Evolutionary conservation across 1,140 invertebrate genomes (phyloP).

Genomic region (Heterodera schachtii): DNA sequence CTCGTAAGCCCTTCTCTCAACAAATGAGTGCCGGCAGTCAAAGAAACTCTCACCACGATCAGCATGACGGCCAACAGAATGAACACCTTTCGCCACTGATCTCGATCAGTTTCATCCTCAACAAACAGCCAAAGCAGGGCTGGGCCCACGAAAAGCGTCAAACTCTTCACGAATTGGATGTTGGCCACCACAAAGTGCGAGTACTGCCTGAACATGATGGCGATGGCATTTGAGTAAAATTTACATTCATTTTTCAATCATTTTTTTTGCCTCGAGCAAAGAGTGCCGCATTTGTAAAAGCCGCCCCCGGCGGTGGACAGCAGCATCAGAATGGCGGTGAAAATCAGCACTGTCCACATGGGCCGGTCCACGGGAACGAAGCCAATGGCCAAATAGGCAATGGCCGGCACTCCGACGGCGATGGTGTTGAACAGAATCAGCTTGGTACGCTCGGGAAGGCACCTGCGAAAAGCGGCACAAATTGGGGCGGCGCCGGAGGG

Average conservation of each 20-base stretch:
- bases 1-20: too few relatives aligned
- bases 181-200: constrained; percentile 45
- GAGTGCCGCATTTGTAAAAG: constrained; percentile 51
- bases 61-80: constrained; percentile 41
- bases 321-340: constrained; percentile 36
- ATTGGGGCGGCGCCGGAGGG: not conserved
- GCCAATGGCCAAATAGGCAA: constrained; percentile 34
- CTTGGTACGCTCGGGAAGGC: constrained; percentile 39
- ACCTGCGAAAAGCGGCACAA: constrained; percentile 23
- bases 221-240: constrained; percentile 15
- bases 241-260: not conserved
- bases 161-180: constrained; percentile 53
- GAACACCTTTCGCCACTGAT: constrained; percentile 49
- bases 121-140: constrained; percentile 47
- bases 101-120: constrained; percentile 38
- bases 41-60: constrained; percentile 24
- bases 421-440: constrained; percentile 45
- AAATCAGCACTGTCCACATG: constrained; percentile 37
- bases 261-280: constrained; percentile 33
- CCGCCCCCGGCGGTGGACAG: constrained; percentile 45
- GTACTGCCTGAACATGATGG: constrained; percentile 43
- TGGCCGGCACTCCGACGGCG: constrained; percentile 39
- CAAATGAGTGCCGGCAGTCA: not conserved
- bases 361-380: constrained; percentile 22
- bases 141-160: constrained; percentile 49